These are phyloP conservation scores for Scaptomyza graminum DNA, from an alignment of 1,140 invertebrate species.

Conservation along the genomic window DNA sequence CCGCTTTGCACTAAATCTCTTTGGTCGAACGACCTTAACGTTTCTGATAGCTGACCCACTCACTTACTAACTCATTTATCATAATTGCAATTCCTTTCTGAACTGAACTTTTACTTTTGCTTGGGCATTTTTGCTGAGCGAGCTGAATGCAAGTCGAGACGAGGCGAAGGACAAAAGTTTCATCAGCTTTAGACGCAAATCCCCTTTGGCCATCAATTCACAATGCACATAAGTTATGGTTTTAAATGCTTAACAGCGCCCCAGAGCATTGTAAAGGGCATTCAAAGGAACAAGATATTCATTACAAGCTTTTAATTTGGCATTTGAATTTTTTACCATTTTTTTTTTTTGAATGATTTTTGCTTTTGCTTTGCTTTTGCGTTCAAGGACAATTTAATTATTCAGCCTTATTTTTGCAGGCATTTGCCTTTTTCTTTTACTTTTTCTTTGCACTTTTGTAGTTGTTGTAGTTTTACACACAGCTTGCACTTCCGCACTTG, in stretches of 20 bases:
- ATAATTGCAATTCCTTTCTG: conserved; percentile 15
- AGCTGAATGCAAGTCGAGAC: too few relatives aligned
- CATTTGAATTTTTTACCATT: conserved; percentile 30
- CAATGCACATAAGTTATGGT: conserved; percentile 63
- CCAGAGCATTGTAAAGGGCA: too few relatives aligned
- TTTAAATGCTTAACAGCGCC: conserved; percentile 1
- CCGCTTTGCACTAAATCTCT: conserved; percentile 12
- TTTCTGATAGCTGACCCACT: conserved; percentile 26
- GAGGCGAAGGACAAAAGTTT: neutral
- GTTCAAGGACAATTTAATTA: conserved; percentile 79
- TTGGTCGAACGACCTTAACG: neutral
- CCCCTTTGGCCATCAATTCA: conserved; percentile 43
- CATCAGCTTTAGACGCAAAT: conserved; percentile 7
- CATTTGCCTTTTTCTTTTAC: conserved; percentile 25
- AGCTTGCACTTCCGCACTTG: conserved; percentile 67
- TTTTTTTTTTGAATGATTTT: conserved; percentile 54
- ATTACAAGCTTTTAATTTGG: conserved; percentile 1
- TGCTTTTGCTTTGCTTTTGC: conserved; percentile 15
- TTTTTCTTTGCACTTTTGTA: neutral
- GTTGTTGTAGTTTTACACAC: conserved; percentile 38
- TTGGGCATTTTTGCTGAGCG: neutral
- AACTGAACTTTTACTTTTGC: conserved; percentile 62
- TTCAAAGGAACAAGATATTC: neutral
- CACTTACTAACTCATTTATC: conserved; percentile 6
- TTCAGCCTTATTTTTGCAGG: conserved; percentile 64